phyloP scores from a whole-genome alignment of 2,888 invertebrate genomes.

The Melinaea menophilus region DNA sequence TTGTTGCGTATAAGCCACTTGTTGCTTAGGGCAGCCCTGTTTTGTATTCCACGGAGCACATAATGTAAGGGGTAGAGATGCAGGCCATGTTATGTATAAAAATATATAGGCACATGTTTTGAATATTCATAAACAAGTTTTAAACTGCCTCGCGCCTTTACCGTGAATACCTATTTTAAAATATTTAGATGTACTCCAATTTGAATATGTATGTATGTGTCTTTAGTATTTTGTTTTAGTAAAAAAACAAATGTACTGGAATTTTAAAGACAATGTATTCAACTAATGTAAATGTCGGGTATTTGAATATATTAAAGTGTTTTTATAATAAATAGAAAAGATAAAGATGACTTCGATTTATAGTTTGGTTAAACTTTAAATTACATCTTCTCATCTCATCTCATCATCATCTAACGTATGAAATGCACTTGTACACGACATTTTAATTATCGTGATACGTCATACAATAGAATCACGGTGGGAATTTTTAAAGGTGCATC shows the following conservation, averaged over 20 bases:
- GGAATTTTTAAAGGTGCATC: slow-evolving; percentile 70
- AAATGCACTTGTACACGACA: neutral
- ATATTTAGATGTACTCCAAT: slow-evolving; percentile 5
- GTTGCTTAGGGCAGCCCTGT: slow-evolving; percentile 66
- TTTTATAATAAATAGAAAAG: neutral
- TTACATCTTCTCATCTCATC: no score
- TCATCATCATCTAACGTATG: no score
- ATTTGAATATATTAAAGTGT: slow-evolving; percentile 1
- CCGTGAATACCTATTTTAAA: slow-evolving; percentile 10
- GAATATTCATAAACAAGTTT: slow-evolving; percentile 30
- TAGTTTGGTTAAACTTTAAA: neutral
- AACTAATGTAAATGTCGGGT: neutral
- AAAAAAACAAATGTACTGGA: neutral
- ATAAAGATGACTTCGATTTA: no score
- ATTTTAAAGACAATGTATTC: neutral
- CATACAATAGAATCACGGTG: slow-evolving; percentile 41
- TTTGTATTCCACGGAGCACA: slow-evolving; percentile 49
- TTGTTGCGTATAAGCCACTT: slow-evolving; percentile 71
- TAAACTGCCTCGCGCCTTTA: slow-evolving; percentile 14
- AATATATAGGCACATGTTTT: slow-evolving; percentile 28
- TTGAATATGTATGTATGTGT: slow-evolving; percentile 6
- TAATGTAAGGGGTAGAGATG: slow-evolving; percentile 36
- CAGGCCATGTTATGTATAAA: slow-evolving; percentile 31
- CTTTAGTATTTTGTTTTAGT: slow-evolving; percentile 2
- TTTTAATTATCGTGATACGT: neutral